phyloP scores from a whole-genome alignment of 2,113 vertebrate species.

The Chamaetylas fuelleborni region DNA sequence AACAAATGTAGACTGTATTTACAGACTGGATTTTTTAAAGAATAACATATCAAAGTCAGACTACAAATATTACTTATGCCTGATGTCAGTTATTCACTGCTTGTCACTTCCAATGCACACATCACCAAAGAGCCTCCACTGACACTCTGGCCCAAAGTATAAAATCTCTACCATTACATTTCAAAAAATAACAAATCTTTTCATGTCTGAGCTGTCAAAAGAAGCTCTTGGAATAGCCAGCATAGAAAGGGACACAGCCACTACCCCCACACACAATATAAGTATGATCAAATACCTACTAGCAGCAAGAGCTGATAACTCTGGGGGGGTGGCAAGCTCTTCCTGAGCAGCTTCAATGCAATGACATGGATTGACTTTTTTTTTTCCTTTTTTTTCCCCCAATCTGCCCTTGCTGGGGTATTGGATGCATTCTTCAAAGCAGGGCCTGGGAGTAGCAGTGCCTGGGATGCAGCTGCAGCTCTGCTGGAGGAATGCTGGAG shows the following conservation, averaged over 20 bases:
- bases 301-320: background rate
- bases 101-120: constrained; percentile 44
- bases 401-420: background rate
- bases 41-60: constrained; percentile 56
- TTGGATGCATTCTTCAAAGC: background rate
- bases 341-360: background rate
- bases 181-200: constrained; percentile 52
- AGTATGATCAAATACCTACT: background rate
- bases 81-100: constrained; percentile 61
- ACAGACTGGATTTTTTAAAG: constrained; percentile 39
- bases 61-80: constrained; percentile 59
- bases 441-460: background rate
- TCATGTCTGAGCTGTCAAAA: constrained; percentile 50
- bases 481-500: rapidly evolving
- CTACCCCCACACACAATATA: background rate
- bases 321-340: background rate
- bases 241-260: background rate
- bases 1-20: constrained; percentile 37
- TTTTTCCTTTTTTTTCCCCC: rapidly evolving
- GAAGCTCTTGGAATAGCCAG: background rate
- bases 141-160: background rate
- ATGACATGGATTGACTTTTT: background rate
- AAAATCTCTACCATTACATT: constrained; percentile 1
- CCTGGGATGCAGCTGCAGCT: background rate
- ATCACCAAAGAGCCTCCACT: background rate